Evolutionary conservation across 2,888 invertebrate genomes (phyloP).

Genomic region (Liopterus haemorrhoidalis): DNA sequence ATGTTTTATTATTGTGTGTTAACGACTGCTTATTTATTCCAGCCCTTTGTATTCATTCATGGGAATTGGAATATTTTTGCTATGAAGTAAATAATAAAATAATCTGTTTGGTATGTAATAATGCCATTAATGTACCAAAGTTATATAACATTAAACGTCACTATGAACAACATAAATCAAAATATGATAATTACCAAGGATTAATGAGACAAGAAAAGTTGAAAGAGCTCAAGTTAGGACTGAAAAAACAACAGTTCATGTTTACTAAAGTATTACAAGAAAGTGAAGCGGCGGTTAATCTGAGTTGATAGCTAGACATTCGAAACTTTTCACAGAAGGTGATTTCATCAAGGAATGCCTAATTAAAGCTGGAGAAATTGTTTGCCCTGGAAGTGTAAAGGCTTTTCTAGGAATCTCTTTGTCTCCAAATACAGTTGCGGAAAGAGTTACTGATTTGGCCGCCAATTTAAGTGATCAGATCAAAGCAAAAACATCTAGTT

Average conservation of each 20-base stretch:
- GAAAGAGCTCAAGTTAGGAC: slow-evolving; percentile 26
- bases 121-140: slow-evolving; percentile 26
- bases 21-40: slow-evolving; percentile 12
- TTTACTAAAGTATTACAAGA: slow-evolving; percentile 29
- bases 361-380: slow-evolving; percentile 29
- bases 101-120: slow-evolving; percentile 10
- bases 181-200: slow-evolving; percentile 30
- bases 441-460: slow-evolving; percentile 22
- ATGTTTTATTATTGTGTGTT: slow-evolving; percentile 6
- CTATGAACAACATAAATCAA: slow-evolving; percentile 29
- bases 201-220: slow-evolving; percentile 30
- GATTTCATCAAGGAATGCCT: slow-evolving; percentile 29
- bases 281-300: slow-evolving; percentile 26
- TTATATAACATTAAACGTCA: slow-evolving; percentile 29
- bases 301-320: slow-evolving; percentile 29
- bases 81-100: slow-evolving; percentile 13
- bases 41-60: slow-evolving; percentile 11
- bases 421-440: slow-evolving; percentile 27
- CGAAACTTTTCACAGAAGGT: slow-evolving; percentile 29
- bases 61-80: slow-evolving; percentile 10
- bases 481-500: slow-evolving; percentile 26
- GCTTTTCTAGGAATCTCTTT: slow-evolving; percentile 28
- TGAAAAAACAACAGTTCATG: slow-evolving; percentile 29
- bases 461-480: slow-evolving; percentile 21
- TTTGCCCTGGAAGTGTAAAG: slow-evolving; percentile 29